Base-by-base conservation (phyloP, 2,113 vertebrate species). In the Lichenostomus cassidix region DNA sequence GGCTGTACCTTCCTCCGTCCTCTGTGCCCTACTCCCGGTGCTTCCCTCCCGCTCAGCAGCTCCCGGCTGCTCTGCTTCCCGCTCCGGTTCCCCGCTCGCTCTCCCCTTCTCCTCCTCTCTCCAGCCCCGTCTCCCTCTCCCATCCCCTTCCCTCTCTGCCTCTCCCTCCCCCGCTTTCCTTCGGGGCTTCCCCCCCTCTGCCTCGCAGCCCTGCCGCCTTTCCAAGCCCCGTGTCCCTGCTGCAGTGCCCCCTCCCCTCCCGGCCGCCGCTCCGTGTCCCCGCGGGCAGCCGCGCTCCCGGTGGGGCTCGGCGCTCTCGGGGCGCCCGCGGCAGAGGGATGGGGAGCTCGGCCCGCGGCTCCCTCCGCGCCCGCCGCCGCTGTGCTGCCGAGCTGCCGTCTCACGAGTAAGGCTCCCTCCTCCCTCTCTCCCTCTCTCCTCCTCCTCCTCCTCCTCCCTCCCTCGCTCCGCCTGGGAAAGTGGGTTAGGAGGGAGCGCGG, bases 401-500 rank as follows among this genome's bases (percentile, higher is more conserved):
- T 95, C 92, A 39, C 62, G 65, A 94, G 83, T 42, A 85, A 55
- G 91, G 47, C 64, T 94, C 50, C 73, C 79, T 82, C 69, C 77
- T 79, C 82, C 58, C 60, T 79, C 73, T 31, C 80, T 29, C 31
- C 23, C 62, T n/a, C 62, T 46, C 39, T 76, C 64, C 77, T 82
- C 58, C 63, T 64, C 81, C 81, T 37, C 60, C 70, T 60, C 63
- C 49, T 75, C 91, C 93, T 89, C 92, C 94, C 88, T 75, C 91
- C 46, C 94, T 96, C 96, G 83, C 95, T 96, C 96, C 77, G 97
- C 98, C 97, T 94, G 96, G 97, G 97, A 98, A 98, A 98, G 98
- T 98, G 98, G 98, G 98, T 98, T 98, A 98, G 97, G 89, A 97
- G 92, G 97, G 95, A 96, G 96, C 97, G 92, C 87, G 78, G 95